Base-by-base conservation (phyloP, 1,140 invertebrate genomes). In the Periplaneta americana region DNA sequence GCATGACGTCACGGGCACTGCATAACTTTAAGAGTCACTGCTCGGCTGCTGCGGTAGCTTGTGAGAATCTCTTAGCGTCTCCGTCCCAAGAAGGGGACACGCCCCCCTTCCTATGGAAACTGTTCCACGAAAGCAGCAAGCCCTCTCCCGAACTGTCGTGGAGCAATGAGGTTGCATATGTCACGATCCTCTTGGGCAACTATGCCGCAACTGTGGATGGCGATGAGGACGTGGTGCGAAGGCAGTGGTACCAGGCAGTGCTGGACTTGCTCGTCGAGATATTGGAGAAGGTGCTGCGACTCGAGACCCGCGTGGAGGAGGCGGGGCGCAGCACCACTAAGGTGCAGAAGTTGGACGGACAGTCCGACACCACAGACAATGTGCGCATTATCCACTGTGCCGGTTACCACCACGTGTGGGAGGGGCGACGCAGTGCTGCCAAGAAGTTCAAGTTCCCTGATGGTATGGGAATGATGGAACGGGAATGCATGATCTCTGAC, bases 1-100 rank as follows among this genome's bases (percentile, higher is more conserved):
- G 84, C 5, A 83, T 91, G 8, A 83, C 79, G 28, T 3, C 34
- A 34, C 33, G 33, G 17, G 33, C n/a, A 17, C 34, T 74, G 22
- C 28, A 32, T 4, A 80, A 74, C 39, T 74, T 80, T 28, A 35
- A 80, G 79, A 66, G 22, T n/a, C 17, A 31, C 11, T 80, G 79
- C 35, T 28, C 15, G 28, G 33, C 48, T 31, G 39, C 79, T 22
- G 79, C 48, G 22, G 1, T 9, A n/a, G 48, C 48, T n/a, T 66
- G n/a, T 66, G 48, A 28, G 31, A 31, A 74, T 18, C 22, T 74
- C 31, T 39, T 80, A 17, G 13, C n/a, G 1, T 22, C 34, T 8
- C n/a, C n/a, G 1, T 22, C 34, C 11, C n/a, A 13, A n/a, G 28
- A 36, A 22, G 8, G 37, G 66, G 48, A 6, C 8, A 28, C n/a